Evolutionary conservation across 2,113 vertebrate species (phyloP), one percentile per base, ranked within the genome.

Genomic region (Henicopernis longicauda): DNA sequence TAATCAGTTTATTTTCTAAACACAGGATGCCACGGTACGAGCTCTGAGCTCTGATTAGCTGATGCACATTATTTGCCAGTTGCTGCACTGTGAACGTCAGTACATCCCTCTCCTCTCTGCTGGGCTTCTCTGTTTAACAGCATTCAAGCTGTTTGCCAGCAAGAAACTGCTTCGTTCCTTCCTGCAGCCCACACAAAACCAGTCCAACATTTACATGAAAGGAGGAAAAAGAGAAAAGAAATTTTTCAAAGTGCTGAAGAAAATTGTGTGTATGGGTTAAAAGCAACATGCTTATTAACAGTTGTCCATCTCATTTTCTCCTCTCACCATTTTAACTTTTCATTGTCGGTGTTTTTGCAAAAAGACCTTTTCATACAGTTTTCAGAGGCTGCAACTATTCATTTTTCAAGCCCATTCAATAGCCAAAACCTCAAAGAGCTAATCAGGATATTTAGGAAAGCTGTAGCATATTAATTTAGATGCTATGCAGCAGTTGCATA

Each of bases 221-320:
- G 16, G 10, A 71, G 18, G 5, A 8, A 15, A 71, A 29, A 36
- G 14, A 57, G 45, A 32, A 38, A 29, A 72, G 9, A 34, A 8
- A 11, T 36, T 45, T 54, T n/a, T 80, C 31, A 61, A 74, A 0
- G 42, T 31, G 70, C 52, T 55, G 44, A 49, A 52, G 23, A 31
- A 57, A 73, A 49, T 3, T 0, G 0, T 9, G 14, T 3, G 7
- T 4, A 9, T 0, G 22, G 13, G 8, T 4, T 57, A 45, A 67
- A 77, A 31, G 18, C 34, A 49, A 57, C 3, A 1, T 1, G 3
- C 32, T 34, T 52, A 31, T 5, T 67, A 57, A 16, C 22, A 34
- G 9, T 1, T 36, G 12, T 15, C 49, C 19, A 4, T 34, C 52
- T 38, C 42, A 1, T 6, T 32, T 13, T 19, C 16, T 34, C 62